phyloP scores from a whole-genome alignment of 2,113 vertebrate genomes.

The Petrocephalus zakoni region DNA sequence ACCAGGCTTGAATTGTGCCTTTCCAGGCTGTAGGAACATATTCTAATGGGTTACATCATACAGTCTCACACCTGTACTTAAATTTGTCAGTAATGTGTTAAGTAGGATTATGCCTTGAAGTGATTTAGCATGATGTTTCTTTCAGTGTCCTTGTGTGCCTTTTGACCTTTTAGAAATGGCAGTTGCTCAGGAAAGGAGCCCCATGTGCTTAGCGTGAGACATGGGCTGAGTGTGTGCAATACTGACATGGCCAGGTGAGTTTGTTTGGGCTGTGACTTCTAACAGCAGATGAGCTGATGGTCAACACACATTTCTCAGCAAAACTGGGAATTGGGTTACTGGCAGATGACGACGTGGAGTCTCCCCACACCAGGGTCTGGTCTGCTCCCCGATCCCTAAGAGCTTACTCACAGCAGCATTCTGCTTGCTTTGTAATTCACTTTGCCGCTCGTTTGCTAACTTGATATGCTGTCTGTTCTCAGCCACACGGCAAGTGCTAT shows the following conservation, averaged over 20 bases:
- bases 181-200: background rate
- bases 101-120: background rate
- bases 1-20: background rate
- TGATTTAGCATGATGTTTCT: background rate
- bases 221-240: background rate
- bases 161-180: background rate
- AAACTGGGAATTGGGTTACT: background rate
- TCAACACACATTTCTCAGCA: background rate
- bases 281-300: background rate
- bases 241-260: background rate
- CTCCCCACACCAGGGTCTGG: background rate
- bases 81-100: background rate
- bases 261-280: background rate
- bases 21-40: background rate
- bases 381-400: background rate
- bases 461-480: background rate
- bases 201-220: background rate
- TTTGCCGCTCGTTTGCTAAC: background rate
- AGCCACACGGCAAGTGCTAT: background rate
- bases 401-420: background rate
- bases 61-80: background rate
- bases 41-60: background rate
- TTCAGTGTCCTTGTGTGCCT: background rate
- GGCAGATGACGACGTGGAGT: background rate
- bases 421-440: background rate